These are phyloP conservation scores for Eulithis testata DNA, from an alignment of 2,888 invertebrate species.

Conservation along the genomic window DNA sequence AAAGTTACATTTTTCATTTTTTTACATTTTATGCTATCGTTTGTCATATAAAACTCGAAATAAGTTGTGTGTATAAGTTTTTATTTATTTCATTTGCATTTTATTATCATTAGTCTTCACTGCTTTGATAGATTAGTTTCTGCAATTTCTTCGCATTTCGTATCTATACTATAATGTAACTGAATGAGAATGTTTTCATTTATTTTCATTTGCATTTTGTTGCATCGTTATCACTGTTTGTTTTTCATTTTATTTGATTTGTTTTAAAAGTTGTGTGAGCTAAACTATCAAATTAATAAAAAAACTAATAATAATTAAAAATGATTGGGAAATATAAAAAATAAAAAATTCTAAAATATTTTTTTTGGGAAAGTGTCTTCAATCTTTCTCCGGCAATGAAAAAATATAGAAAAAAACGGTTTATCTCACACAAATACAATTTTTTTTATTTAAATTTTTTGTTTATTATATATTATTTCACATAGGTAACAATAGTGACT, in stretches of 20 bases:
- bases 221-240: constrained; percentile 22
- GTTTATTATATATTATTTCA: constrained; percentile 46
- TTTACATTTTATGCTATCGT: too few relatives aligned
- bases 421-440: constrained; percentile 28
- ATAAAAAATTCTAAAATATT: background rate
- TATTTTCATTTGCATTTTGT: constrained; percentile 30
- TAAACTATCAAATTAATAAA: background rate
- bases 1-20: too few relatives aligned
- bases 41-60: too few relatives aligned
- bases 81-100: background rate
- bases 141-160: background rate
- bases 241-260: constrained; percentile 13
- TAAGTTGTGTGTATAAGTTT: background rate
- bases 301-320: background rate
- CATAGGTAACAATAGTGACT: constrained; percentile 73
- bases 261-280: background rate
- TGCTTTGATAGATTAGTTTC: constrained; percentile 6
- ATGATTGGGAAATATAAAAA: too few relatives aligned
- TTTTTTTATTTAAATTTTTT: constrained; percentile 38
- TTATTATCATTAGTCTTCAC: constrained; percentile 4
- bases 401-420: background rate
- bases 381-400: too few relatives aligned
- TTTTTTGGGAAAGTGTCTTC: too few relatives aligned
- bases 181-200: constrained; percentile 8
- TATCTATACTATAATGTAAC: constrained; percentile 4